Evolutionary conservation across 2,888 invertebrate genomes (phyloP).

Genomic region (Cryptosula pallasiana): DNA sequence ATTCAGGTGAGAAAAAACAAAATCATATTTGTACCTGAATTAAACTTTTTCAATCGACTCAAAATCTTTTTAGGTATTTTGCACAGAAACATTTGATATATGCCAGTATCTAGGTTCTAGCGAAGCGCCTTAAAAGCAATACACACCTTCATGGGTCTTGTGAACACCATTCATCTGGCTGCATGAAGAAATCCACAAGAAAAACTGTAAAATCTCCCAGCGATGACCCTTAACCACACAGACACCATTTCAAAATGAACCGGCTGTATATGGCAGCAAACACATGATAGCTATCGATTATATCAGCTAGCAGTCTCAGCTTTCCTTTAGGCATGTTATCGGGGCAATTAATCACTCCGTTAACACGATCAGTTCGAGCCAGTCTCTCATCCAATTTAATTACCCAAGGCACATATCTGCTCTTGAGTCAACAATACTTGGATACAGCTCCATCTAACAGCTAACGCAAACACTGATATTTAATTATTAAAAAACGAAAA

Average conservation of each 20-base stretch:
- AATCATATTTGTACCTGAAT: too few species aligned
- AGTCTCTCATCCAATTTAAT: not conserved
- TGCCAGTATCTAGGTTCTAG: too few species aligned
- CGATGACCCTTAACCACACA: not conserved
- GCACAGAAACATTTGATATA: too few species aligned
- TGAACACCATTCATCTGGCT: slow-evolving; percentile 23
- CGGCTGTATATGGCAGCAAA: not conserved
- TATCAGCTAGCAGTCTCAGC: not conserved
- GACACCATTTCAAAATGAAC: not conserved
- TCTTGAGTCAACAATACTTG: not conserved
- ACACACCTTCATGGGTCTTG: slow-evolving; percentile 12
- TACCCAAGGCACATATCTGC: not conserved
- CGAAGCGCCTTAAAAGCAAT: too few species aligned
- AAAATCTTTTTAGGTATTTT: too few species aligned
- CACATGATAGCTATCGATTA: not conserved
- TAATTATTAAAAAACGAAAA: not conserved
- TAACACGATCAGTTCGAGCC: not conserved
- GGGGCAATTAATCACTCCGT: not conserved
- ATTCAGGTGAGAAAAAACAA: too few species aligned
- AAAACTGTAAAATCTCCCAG: not conserved
- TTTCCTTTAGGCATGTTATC: not conserved
- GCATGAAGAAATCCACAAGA: not conserved
- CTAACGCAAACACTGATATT: not conserved
- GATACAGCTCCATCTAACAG: not conserved
- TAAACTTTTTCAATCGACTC: too few species aligned